Conservation (phyloP, 1,140 invertebrate genomes). For the Lysiphlebus fabarum region DNA sequence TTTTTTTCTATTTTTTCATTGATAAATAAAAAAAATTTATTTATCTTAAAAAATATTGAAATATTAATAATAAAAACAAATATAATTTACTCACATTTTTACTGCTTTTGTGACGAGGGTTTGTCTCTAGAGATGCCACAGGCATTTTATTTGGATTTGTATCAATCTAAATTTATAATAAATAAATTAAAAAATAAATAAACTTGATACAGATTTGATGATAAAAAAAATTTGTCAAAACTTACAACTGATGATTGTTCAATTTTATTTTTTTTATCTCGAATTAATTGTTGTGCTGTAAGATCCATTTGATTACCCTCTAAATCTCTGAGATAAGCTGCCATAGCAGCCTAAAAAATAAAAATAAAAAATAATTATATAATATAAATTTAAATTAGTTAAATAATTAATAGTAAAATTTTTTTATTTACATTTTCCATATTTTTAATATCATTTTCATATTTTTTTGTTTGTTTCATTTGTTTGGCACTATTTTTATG, state of each 20-base stretch:
- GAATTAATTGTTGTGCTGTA: conserved; percentile 58
- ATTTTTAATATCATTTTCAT: conserved; percentile 76
- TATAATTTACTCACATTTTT: conserved; percentile 18
- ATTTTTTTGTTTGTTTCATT: conserved; percentile 71
- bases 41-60: conserved; percentile 7
- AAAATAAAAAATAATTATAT: conserved; percentile 8
- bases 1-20: not conserved
- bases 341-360: conserved; percentile 66
- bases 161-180: conserved; percentile 19
- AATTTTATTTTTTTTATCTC: conserved; percentile 35
- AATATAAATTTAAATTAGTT: conserved; percentile 1
- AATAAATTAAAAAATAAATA: conserved; percentile 15
- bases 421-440: conserved; percentile 72
- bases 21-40: not conserved
- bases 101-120: conserved; percentile 30
- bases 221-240: not conserved
- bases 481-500: conserved; percentile 78
- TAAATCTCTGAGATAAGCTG: conserved; percentile 77
- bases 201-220: not conserved
- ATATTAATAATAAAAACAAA: conserved; percentile 11
- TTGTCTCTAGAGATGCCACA: conserved; percentile 28
- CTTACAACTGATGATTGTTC: conserved; percentile 22
- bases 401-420: conserved; percentile 1
- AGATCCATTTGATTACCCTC: conserved; percentile 69
- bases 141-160: conserved; percentile 32